These are phyloP conservation scores for Hetaerina titia DNA, from an alignment of 2,888 invertebrate genomes.

Conservation along the genomic window DNA sequence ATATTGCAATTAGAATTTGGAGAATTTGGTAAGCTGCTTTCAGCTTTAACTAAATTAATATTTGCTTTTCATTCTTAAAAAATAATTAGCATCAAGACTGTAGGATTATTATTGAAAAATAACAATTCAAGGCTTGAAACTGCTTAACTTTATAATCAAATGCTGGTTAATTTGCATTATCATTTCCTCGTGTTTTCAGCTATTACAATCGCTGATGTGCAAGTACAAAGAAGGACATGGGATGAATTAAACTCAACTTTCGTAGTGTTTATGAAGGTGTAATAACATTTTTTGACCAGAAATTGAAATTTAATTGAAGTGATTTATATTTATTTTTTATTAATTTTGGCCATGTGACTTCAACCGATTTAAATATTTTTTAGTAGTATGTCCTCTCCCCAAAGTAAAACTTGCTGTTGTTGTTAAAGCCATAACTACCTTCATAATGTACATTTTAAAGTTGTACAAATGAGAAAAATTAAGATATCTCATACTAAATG, in stretches of 20 bases:
- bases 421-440: conserved; percentile 52
- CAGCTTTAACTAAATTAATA: conserved; percentile 25
- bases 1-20: conserved; percentile 14
- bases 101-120: not conserved
- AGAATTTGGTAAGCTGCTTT: conserved; percentile 5
- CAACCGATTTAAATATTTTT: conserved; percentile 35
- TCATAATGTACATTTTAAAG: conserved; percentile 46
- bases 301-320: conserved; percentile 25
- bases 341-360: not conserved
- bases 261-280: conserved; percentile 15
- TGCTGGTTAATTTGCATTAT: not conserved
- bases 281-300: conserved; percentile 30
- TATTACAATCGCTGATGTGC: conserved; percentile 35
- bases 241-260: conserved; percentile 19
- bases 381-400: not conserved
- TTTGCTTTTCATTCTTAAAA: conserved; percentile 32
- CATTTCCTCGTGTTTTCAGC: not conserved
- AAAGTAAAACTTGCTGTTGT: conserved; percentile 46
- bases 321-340: conserved; percentile 34
- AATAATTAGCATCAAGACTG: not conserved
- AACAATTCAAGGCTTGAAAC: not conserved
- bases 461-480: conserved; percentile 61
- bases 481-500: not conserved
- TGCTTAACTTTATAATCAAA: not conserved
- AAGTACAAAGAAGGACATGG: conserved; percentile 54